Base-by-base conservation (phyloP, 2,888 invertebrate species). In the Habroteleia sp. region DNA sequence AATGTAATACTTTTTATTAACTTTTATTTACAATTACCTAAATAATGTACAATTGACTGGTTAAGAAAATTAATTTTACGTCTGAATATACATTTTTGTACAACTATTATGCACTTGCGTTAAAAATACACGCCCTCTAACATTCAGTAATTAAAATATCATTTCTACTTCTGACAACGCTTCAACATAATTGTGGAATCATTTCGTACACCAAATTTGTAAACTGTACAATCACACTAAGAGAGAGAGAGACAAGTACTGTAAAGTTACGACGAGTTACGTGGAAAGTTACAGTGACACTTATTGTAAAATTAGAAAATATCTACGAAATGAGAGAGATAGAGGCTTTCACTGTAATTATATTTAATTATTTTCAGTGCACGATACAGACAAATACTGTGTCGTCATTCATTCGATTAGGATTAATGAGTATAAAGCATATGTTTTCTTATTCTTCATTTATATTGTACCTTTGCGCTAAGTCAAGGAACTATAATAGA, bases 401-500 rank as follows among this genome's bases (percentile, higher is more conserved):
- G 7, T 3, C 27, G 27, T 42, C 11, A 13, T 25, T 23, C 4
- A 25, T 14, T 20, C 25, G 7, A 52, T 11, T 7, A 27, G 33
- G 1, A 13, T 25, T 42, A 25, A 52, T 16, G 3, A 42, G n/a
- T 63, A 54, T 13, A 66, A 54, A 66, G 44, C 65, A 14, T 37
- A 29, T 11, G 10, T 6, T 42, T 37, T 37, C 5, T 35, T 50
- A 2, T 46, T 35, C 16, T 8, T 31, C 25, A 27, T 50, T 65
- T 50, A 39, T 14, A 37, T 29, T 66, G 16, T 14, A 56, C 39
- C 7, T 25, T 58, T 25, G 37, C 5, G 4, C 41, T 68, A 56
- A 58, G 56, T 54, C 25, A 41, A 68, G 68, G 68, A 68, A 68
- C 68, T 68, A n/a, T n/a, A n/a, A 68, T 68, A 58, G 23, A 68